phyloP scores from a whole-genome alignment of 2,113 vertebrate species.

The Colaptes auratus region DNA sequence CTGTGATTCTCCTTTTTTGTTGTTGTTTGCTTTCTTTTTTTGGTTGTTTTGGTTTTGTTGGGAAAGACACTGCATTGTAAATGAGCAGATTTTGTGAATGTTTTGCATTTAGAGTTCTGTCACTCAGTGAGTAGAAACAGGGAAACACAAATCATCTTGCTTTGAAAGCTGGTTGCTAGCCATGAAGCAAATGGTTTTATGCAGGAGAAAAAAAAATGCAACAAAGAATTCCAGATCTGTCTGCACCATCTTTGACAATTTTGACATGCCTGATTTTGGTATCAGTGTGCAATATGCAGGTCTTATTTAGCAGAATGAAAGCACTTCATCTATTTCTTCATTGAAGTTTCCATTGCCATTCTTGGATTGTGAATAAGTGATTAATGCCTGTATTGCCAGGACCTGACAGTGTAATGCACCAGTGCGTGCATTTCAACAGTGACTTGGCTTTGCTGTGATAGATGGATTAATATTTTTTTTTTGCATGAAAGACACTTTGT shows the following conservation, averaged over 20 bases:
- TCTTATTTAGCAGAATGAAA: conserved; percentile 32
- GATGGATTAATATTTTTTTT: background rate
- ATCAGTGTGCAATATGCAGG: conserved; percentile 14
- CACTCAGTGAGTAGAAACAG: background rate
- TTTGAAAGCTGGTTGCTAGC: background rate
- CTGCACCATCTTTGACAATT: background rate
- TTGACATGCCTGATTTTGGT: conserved; percentile 36
- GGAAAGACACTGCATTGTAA: background rate
- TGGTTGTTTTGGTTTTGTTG: background rate
- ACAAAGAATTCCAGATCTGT: background rate
- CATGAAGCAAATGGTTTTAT: background rate
- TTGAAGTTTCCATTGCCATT: background rate
- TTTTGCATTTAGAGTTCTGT: background rate
- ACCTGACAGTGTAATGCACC: background rate
- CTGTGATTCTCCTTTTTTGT: background rate
- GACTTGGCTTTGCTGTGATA: background rate
- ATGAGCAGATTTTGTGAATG: background rate
- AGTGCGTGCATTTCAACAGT: background rate
- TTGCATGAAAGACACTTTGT: background rate
- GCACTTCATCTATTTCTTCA: conserved; percentile 42
- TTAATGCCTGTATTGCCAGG: conserved; percentile 17
- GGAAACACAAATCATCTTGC: background rate
- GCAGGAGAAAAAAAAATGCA: background rate
- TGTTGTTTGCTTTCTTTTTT: background rate
- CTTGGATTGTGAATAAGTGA: conserved; percentile 17